Base-by-base conservation (phyloP, 2,888 invertebrate genomes). In the Stenoptilia bipunctidactyla region DNA sequence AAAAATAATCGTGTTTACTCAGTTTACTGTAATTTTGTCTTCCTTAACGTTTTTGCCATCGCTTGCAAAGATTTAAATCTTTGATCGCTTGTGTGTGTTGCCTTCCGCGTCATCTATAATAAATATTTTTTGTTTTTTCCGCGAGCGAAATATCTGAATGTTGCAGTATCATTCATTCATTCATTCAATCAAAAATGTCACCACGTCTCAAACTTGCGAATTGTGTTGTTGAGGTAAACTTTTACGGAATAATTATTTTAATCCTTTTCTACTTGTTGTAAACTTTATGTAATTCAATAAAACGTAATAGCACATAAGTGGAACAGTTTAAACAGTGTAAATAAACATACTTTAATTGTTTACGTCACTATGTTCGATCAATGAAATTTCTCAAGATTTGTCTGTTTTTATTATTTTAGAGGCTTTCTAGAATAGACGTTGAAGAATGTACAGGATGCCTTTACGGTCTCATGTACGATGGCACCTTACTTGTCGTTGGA, bases 401-500 rank as follows among this genome's bases (percentile, higher is more conserved):
- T 10, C 15, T 36, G 35, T 38, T 40, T 9, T 42, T 40, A 42
- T 43, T 15, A 44, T 64, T 60, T 43, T 66, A 93, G 93, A 88
- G 92, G 56, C 68, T 93, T 56, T 86, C 87, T 56, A 85, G 84
- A 50, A 73, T 89, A 50, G 86, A 87, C 60, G 83, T 87, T 45
- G 79, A 86, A 55, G 79, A 75, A 45, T 87, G 84, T 58, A 87
- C 86, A 62, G 92, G 92, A 51, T 89, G 90, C 65, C 76, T 93
- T 15, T 93, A 89, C 66, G 93, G 93, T 33, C 86, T 91, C 30
- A 88, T 92, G 72, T 89, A 89, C 66, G 89, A 91, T 56, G 88
- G 91, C 42, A 89, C 88, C 25, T 68, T 92, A 41, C 82, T 90
- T 25, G 87, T 93, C 40, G 70, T 92, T 47, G 90, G 90, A 38